Evolutionary conservation across 2,888 invertebrate genomes (phyloP).

Genomic region (Baccha elongata): DNA sequence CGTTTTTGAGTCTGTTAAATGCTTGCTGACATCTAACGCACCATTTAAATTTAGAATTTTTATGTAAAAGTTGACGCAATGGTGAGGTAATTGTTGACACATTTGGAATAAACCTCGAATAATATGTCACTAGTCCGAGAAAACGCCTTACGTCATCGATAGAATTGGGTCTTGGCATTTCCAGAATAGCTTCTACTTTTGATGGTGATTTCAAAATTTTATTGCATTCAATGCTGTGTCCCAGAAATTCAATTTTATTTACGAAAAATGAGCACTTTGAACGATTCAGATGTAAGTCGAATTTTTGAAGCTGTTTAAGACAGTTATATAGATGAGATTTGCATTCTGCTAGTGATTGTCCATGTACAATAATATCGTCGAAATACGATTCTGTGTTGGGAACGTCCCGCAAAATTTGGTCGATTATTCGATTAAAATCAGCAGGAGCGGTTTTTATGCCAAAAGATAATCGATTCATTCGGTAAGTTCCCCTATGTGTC

Average conservation of each 20-base stretch:
- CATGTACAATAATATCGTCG: conserved; percentile 63
- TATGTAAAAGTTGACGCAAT: too few species aligned
- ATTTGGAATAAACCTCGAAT: conserved; percentile 13
- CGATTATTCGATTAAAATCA: conserved; percentile 65
- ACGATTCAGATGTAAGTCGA: conserved; percentile 52
- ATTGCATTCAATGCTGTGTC: conserved; percentile 30
- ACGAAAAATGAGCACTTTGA: conserved; percentile 52
- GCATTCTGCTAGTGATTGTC: conserved; percentile 49
- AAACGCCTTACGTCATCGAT: conserved; percentile 52
- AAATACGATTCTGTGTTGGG: conserved; percentile 12
- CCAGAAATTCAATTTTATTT: conserved; percentile 35
- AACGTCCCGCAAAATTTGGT: conserved; percentile 58
- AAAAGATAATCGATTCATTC: conserved; percentile 28
- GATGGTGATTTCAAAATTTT: conserved; percentile 48
- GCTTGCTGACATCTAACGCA: conserved; percentile 5
- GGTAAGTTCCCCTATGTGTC: conserved; percentile 10
- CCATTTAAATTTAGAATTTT: too few species aligned
- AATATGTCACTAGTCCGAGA: conserved; percentile 61
- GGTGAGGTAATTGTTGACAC: conserved; percentile 56
- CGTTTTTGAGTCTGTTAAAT: conserved; percentile 44
- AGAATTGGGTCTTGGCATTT: conserved; percentile 45
- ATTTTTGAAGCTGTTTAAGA: conserved; percentile 51
- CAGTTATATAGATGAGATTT: conserved; percentile 43
- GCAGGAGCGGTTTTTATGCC: conserved; percentile 49
- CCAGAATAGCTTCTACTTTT: conserved; percentile 48